phyloP scores from a whole-genome alignment of 2,888 invertebrate genomes.

The Bembecia ichneumoniformis region DNA sequence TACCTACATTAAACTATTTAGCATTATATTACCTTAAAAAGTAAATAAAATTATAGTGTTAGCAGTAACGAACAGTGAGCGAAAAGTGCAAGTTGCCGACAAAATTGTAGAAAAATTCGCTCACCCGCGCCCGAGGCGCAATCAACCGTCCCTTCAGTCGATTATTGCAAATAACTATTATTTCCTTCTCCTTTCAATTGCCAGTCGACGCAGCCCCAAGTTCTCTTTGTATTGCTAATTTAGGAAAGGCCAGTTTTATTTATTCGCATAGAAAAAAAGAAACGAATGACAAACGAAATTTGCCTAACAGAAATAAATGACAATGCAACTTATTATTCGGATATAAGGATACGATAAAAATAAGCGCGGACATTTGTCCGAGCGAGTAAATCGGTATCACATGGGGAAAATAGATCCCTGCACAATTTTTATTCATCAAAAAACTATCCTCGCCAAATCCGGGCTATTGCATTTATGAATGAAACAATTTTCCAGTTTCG shows the following conservation, averaged over 20 bases:
- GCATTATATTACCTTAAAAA: not conserved
- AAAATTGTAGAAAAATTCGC: slow-evolving; percentile 45
- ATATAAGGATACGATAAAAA: not conserved
- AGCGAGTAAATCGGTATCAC: slow-evolving; percentile 28
- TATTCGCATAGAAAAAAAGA: slow-evolving; percentile 16
- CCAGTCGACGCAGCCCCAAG: slow-evolving; percentile 38
- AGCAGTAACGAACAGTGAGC: slow-evolving; percentile 22
- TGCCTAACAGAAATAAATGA: slow-evolving; percentile 12
- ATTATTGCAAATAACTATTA: slow-evolving; percentile 66
- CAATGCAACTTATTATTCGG: slow-evolving; percentile 17
- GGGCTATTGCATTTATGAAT: slow-evolving; percentile 59
- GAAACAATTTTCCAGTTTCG: slow-evolving; percentile 69
- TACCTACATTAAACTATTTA: no score
- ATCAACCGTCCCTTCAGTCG: slow-evolving; percentile 66
- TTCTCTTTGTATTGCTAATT: slow-evolving; percentile 63
- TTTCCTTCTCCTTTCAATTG: slow-evolving; percentile 59
- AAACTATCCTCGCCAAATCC: slow-evolving; percentile 49
- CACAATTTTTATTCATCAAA: slow-evolving; percentile 53
- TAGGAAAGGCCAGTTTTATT: slow-evolving; percentile 46
- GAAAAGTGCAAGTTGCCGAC: slow-evolving; percentile 23
- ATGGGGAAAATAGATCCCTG: slow-evolving; percentile 42
- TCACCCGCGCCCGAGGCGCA: slow-evolving; percentile 48
- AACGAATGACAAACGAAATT: not conserved
- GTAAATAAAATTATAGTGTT: slow-evolving; percentile 8
- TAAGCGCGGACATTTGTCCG: slow-evolving; percentile 37